phyloP scores from a whole-genome alignment of 2,888 invertebrate species.

The Sesia bembeciformis region DNA sequence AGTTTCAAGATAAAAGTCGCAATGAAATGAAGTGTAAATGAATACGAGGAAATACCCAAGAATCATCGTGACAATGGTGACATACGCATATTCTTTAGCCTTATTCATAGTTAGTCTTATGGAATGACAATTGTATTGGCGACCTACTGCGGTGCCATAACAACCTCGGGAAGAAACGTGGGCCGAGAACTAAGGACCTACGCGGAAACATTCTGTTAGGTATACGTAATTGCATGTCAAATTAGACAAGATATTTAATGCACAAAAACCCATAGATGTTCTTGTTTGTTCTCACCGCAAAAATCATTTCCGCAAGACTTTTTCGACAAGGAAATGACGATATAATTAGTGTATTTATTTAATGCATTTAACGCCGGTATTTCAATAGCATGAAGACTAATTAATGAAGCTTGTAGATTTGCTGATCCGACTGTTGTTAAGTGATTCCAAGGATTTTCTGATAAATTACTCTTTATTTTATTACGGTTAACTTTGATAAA shows the following conservation, averaged over 20 bases:
- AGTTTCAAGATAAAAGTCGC: too few species aligned
- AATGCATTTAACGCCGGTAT: neutral
- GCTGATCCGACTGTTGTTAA: too few species aligned
- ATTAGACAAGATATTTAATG: conserved; percentile 22
- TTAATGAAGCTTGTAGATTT: neutral
- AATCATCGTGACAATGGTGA: conserved; percentile 13
- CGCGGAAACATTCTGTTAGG: conserved; percentile 40
- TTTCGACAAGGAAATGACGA: neutral
- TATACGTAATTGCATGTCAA: conserved; percentile 21
- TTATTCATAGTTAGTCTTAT: conserved; percentile 28
- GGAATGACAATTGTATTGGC: conserved; percentile 51
- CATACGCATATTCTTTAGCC: conserved; percentile 5
- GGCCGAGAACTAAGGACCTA: conserved; percentile 57
- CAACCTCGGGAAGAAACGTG: conserved; percentile 59
- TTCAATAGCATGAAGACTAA: neutral
- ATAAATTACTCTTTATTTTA: too few species aligned
- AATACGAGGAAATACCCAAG: conserved; percentile 24
- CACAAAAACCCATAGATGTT: conserved; percentile 17
- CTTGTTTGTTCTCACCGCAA: neutral
- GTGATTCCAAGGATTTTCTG: too few species aligned
- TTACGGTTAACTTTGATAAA: too few species aligned
- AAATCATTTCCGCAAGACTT: neutral
- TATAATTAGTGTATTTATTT: neutral
- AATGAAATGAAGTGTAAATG: neutral
- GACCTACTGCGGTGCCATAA: conserved; percentile 30